Conservation (phyloP, 2,113 vertebrate genomes). For the Malurus melanocephalus region DNA sequence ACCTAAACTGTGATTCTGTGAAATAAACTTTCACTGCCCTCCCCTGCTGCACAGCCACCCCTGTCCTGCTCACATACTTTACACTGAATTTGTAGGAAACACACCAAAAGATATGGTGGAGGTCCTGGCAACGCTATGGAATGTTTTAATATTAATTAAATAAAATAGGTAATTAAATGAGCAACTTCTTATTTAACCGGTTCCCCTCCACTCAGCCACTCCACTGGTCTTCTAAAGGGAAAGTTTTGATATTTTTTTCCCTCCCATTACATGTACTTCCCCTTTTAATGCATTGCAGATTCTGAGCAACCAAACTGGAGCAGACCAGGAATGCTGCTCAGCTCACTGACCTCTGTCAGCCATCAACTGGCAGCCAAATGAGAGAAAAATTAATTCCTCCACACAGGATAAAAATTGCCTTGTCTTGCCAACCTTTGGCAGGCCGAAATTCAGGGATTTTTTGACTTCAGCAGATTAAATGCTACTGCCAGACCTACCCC, state of each 20-base stretch:
- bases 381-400: neutral
- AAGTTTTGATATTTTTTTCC: neutral
- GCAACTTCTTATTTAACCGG: neutral
- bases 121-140: neutral
- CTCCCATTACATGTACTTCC: neutral
- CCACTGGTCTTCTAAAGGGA: neutral
- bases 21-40: neutral
- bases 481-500: neutral
- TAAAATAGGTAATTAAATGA: neutral
- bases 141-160: neutral
- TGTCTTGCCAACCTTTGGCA: neutral
- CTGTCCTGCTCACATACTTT: neutral
- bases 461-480: neutral
- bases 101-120: neutral
- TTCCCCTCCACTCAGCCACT: neutral
- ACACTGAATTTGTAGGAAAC: neutral
- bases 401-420: neutral
- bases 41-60: rapidly evolving
- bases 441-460: neutral
- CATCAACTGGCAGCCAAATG: neutral
- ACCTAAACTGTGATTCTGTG: neutral
- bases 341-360: neutral
- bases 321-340: neutral
- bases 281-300: neutral
- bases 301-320: neutral